Percentiles rank a stretch among this genome's conserved stretches.
These are phyloP conservation scores for Osmerus mordax DNA, from an alignment of 2,113 vertebrate genomes.

Conservation along the genomic window DNA sequence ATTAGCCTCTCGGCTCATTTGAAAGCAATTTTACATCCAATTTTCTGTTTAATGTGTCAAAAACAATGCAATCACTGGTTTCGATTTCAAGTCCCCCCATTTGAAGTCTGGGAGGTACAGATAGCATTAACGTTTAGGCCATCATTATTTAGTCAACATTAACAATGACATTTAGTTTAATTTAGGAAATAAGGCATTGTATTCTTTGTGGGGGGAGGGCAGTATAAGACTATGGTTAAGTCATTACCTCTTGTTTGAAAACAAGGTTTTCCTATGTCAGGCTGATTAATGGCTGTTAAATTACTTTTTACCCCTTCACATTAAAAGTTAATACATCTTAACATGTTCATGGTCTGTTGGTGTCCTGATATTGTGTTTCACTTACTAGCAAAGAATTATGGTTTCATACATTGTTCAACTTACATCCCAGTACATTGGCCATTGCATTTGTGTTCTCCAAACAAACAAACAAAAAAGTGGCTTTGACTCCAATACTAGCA, in stretches of 20 bases:
- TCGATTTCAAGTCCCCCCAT: constrained; percentile 27
- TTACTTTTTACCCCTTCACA: background rate
- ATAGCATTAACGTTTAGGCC: constrained; percentile 1
- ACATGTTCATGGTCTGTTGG: background rate
- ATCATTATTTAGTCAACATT: constrained; percentile 15
- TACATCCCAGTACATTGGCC: no score
- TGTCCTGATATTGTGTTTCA: background rate
- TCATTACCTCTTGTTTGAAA: constrained; percentile 2
- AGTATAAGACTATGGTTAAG: constrained; percentile 1
- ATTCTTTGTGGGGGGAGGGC: background rate
- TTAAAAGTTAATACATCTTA: background rate
- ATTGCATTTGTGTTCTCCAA: no score
- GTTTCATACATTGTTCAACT: no score
- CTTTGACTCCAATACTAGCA: no score
- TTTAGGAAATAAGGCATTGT: constrained; percentile 6
- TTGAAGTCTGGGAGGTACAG: constrained; percentile 21
- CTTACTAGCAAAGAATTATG: background rate
- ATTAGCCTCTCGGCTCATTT: constrained; percentile 32
- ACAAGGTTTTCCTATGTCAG: background rate
- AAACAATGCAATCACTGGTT: constrained; percentile 35
- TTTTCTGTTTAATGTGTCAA: constrained; percentile 37
- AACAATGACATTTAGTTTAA: background rate
- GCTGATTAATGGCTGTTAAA: background rate
- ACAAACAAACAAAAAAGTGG: no score
- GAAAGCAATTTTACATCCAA: constrained; percentile 38